Base-by-base conservation (phyloP, 2,888 invertebrate genomes). In the Parochlus steinenii region DNA sequence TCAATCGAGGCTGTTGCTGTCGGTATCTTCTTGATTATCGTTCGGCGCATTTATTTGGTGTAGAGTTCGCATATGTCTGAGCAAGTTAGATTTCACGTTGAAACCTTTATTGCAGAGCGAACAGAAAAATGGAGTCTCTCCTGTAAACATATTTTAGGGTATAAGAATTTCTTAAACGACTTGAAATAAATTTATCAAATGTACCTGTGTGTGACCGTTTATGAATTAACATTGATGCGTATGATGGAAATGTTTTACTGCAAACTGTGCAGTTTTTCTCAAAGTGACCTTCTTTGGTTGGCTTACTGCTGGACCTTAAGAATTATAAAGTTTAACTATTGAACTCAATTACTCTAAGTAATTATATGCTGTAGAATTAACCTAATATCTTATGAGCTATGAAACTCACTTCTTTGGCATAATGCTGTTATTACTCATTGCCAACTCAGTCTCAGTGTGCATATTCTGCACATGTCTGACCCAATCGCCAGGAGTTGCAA, bases 401-500 rank as follows among this genome's bases (percentile, higher is more conserved):
- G 63, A 62, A 63, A 62, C 61, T 65, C 64, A 64, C 61, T 64
- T 61, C 58, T 67, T 69, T 51, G 71, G 71, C 52, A 72, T 69
- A 50, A 67, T 67, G 53, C 71, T 71, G 56, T 71, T 74, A 61
- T 77, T 78, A 61, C 74, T 76, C 54, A 78, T 61, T 53, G 80
- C 79, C 58, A 82, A 61, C 63, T 82, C 81, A 45, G 65, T 60
- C 52, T 83, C 83, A 0, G 83, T 83, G 56, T 85, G 85, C 20
- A 78, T 74, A 51, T 71, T 77, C 53, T 83, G 82, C 51, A 85
- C 77, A 51, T 85, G 85, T 4, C 81, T 73, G 29, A 85, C 85
- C 85, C 85, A 85, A 56, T 82, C 82, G 14, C 73, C 82, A 1
- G 85, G 83, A 40, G 80, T 81, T 28, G 75, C 69, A 61, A 75